Evolutionary conservation across 1,140 invertebrate species (phyloP).

Genomic region (Periplaneta americana): DNA sequence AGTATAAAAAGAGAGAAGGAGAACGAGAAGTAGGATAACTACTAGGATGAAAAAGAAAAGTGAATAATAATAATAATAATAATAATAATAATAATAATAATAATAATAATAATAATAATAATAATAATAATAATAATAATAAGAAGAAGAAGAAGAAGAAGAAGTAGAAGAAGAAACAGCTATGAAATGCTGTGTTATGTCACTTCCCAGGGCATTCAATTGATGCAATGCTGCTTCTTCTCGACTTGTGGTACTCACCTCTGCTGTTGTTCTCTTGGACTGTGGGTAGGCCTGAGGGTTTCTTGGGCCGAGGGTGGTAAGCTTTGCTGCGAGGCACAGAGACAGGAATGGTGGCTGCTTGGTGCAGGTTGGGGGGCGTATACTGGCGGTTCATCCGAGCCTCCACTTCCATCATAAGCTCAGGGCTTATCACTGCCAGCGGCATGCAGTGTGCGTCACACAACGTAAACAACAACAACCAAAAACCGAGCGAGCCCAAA

Average conservation of each 20-base stretch:
- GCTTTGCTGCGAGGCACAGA: slow-evolving; percentile 35
- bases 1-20: not conserved
- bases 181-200: too few species aligned
- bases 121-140: not conserved
- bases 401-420: slow-evolving; percentile 81
- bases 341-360: slow-evolving; percentile 35
- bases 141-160: too few species aligned
- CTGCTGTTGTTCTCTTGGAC: slow-evolving; percentile 21
- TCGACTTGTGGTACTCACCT: slow-evolving; percentile 17
- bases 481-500: slow-evolving; percentile 22
- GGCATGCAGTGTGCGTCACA: slow-evolving; percentile 2
- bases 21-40: not conserved
- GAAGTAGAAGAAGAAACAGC: not conserved
- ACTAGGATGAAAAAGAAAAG: not conserved
- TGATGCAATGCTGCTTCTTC: too few species aligned
- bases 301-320: slow-evolving; percentile 37
- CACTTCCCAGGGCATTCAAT: not conserved
- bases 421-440: slow-evolving; percentile 71
- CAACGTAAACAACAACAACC: slow-evolving; percentile 18
- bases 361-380: slow-evolving; percentile 55
- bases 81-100: not conserved
- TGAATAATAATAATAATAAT: too few species aligned
- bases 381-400: slow-evolving; percentile 81
- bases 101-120: not conserved
- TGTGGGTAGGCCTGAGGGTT: slow-evolving; percentile 24